These are phyloP conservation scores for Microplitis demolitor DNA, from an alignment of 1,140 invertebrate species.

Conservation along the genomic window DNA sequence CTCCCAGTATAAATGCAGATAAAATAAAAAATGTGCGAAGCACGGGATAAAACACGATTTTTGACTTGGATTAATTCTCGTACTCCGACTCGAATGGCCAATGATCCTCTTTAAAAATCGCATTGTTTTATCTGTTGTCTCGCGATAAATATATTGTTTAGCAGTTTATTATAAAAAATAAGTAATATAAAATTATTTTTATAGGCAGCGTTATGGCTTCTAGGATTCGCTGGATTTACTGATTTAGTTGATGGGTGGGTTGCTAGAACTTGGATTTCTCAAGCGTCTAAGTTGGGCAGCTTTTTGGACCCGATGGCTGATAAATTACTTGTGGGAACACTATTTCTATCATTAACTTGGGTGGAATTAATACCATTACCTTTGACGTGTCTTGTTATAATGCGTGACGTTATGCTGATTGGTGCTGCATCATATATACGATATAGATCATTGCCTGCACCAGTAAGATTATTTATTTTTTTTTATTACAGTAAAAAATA, in stretches of 20 bases:
- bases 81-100: too few species aligned
- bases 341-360: conserved; percentile 87
- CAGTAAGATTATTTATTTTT: conserved; percentile 66
- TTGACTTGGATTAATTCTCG: too few species aligned
- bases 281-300: conserved; percentile 90
- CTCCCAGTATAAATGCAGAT: too few species aligned
- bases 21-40: too few species aligned
- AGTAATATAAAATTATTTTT: conserved; percentile 10
- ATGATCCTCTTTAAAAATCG: too few species aligned
- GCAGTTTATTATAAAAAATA: too few species aligned
- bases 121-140: too few species aligned
- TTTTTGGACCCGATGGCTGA: conserved; percentile 98
- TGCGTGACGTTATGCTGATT: conserved; percentile 83
- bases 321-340: conserved; percentile 88
- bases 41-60: too few species aligned
- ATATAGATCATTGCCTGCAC: conserved; percentile 86
- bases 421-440: conserved; percentile 84
- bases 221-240: conserved; percentile 52
- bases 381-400: conserved; percentile 83
- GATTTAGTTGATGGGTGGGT: conserved; percentile 87
- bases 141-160: too few species aligned
- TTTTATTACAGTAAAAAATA: neutral
- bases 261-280: conserved; percentile 87
- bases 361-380: conserved; percentile 83
- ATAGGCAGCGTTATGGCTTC: conserved; percentile 51